Conservation (phyloP, 2,797 vertebrate species). For the Spheniscus humboldti region DNA sequence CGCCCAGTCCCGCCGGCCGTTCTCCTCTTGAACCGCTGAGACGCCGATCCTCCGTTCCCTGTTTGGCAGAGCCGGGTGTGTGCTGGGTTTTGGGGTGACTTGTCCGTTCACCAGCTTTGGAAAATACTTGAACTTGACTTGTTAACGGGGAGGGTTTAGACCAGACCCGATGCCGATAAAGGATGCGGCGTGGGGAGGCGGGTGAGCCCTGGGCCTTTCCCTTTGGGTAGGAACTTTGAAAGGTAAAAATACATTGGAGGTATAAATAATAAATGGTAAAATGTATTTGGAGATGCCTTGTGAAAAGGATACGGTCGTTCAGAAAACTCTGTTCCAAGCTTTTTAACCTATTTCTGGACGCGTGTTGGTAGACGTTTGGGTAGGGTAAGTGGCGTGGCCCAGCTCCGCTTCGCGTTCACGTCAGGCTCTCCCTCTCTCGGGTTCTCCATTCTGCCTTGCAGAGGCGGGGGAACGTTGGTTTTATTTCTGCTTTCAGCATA, state of each 20-base stretch:
- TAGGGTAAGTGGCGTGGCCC: neutral
- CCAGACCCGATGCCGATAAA: neutral
- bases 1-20: rapidly evolving
- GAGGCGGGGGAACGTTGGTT: rapidly evolving
- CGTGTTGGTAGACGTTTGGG: rapidly evolving
- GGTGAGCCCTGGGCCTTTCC: neutral
- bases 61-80: neutral
- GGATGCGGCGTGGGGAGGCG: too few species aligned
- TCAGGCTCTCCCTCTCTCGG: too few species aligned
- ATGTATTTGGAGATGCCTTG: neutral
- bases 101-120: neutral
- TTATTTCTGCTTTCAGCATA: neutral
- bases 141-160: neutral
- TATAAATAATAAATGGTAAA: neutral
- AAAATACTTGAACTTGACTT: rapidly evolving
- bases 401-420: neutral
- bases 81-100: neutral
- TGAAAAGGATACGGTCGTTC: neutral
- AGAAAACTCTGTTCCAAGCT: neutral
- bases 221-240: neutral
- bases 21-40: neutral
- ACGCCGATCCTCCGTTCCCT: rapidly evolving
- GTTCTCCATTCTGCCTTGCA: neutral
- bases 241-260: neutral
- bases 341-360: neutral